phyloP scores from a whole-genome alignment of 2,113 vertebrate species.

The Phalacrocorax aristotelis region DNA sequence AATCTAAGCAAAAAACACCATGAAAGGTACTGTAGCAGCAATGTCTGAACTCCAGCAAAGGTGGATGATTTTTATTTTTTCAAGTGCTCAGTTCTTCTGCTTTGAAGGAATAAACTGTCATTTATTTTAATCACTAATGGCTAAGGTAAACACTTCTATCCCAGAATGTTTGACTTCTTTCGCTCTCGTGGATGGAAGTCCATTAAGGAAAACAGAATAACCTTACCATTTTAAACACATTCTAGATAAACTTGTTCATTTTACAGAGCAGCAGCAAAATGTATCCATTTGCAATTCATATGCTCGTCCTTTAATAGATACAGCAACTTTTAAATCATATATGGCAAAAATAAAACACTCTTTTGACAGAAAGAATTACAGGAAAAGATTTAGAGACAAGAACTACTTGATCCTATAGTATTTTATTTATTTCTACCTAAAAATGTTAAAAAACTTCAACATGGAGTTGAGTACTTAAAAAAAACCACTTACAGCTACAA shows the following conservation, averaged over 20 bases:
- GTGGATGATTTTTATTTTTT: conserved; percentile 50
- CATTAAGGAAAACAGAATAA: conserved; percentile 16
- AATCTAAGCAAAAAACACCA: neutral
- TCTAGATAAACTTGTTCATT: neutral
- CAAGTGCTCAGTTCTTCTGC: conserved; percentile 26
- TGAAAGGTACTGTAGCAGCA: neutral
- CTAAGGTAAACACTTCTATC: neutral
- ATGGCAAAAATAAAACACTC: neutral
- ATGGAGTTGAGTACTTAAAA: neutral
- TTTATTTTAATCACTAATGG: conserved; percentile 44
- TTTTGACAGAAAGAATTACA: neutral
- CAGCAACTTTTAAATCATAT: neutral
- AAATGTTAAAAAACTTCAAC: neutral
- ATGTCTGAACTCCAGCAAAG: neutral
- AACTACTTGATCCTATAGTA: neutral
- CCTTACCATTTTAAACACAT: neutral
- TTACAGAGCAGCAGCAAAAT: neutral
- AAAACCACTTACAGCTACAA: neutral
- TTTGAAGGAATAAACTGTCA: conserved; percentile 52
- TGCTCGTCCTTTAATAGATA: neutral
- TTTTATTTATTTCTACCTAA: neutral
- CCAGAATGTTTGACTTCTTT: neutral
- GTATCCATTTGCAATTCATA: neutral
- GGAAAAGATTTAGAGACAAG: neutral
- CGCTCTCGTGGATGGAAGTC: neutral